phyloP scores from a whole-genome alignment of 2,797 vertebrate genomes.

The Neosilurus mollespiculum region DNA sequence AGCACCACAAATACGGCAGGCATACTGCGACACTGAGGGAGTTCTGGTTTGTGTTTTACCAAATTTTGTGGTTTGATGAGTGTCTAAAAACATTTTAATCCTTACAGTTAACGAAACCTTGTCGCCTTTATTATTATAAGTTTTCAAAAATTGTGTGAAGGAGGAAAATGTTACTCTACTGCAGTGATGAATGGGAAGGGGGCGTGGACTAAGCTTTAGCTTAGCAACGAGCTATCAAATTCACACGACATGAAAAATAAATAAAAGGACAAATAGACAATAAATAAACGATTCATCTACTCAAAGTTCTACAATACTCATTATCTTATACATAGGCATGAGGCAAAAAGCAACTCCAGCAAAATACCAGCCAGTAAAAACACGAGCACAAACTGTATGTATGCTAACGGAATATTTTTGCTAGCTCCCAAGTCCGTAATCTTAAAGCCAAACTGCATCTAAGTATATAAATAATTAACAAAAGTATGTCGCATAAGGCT shows the following conservation, averaged over 20 bases:
- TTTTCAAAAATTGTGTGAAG: neutral
- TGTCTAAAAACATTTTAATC: neutral
- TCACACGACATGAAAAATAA: neutral
- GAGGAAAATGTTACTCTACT: neutral
- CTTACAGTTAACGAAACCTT: accelerated
- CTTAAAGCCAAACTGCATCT: neutral
- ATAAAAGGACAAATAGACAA: neutral
- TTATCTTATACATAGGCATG: neutral
- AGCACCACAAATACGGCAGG: conserved; percentile 5
- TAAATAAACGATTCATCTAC: neutral
- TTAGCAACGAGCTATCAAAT: neutral
- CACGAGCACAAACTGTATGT: neutral
- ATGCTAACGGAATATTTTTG: neutral
- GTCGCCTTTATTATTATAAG: neutral
- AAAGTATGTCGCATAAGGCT: too few species aligned
- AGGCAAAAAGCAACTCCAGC: neutral
- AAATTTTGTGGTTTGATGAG: neutral
- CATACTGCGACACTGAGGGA: neutral
- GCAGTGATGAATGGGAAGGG: conserved; percentile 7
- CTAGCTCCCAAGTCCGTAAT: neutral
- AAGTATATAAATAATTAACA: neutral
- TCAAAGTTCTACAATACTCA: neutral
- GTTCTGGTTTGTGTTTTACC: neutral
- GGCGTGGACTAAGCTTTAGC: conserved; percentile 6
- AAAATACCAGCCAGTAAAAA: neutral